phyloP scores from a whole-genome alignment of 2,888 invertebrate genomes.

The Bombyx huttoni region DNA sequence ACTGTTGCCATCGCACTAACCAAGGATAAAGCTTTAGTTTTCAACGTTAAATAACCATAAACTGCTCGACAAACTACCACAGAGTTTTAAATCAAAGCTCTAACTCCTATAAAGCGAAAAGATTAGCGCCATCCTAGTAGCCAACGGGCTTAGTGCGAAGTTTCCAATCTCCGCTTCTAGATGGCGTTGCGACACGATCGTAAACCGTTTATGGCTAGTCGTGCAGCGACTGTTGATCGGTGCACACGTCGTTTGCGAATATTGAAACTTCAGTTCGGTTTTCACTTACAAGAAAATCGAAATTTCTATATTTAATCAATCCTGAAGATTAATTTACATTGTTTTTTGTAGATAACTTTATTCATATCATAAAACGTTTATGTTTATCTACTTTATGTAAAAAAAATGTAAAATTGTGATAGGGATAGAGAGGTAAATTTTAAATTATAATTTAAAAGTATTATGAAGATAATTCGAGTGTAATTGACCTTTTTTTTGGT shows the following conservation, averaged over 20 bases:
- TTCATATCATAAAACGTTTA: no score
- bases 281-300: background rate
- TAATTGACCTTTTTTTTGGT: no score
- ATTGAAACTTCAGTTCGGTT: constrained; percentile 8
- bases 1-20: background rate
- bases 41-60: background rate
- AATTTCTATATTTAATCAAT: constrained; percentile 2
- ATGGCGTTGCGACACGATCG: constrained; percentile 46
- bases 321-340: no score
- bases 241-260: constrained; percentile 16
- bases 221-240: constrained; percentile 19
- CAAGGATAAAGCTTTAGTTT: background rate
- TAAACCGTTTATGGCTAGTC: constrained; percentile 46
- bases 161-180: constrained; percentile 53
- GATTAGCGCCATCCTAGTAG: constrained; percentile 22
- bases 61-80: background rate
- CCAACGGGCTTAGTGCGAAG: constrained; percentile 32
- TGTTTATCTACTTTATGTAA: no score
- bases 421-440: no score
- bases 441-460: no score
- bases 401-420: no score
- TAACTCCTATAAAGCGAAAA: constrained; percentile 44
- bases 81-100: constrained; percentile 9
- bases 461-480: no score
- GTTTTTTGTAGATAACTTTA: no score